Evolutionary conservation across 2,113 vertebrate genomes (phyloP).

Genomic region (Pelvicachromis taeniatus): DNA sequence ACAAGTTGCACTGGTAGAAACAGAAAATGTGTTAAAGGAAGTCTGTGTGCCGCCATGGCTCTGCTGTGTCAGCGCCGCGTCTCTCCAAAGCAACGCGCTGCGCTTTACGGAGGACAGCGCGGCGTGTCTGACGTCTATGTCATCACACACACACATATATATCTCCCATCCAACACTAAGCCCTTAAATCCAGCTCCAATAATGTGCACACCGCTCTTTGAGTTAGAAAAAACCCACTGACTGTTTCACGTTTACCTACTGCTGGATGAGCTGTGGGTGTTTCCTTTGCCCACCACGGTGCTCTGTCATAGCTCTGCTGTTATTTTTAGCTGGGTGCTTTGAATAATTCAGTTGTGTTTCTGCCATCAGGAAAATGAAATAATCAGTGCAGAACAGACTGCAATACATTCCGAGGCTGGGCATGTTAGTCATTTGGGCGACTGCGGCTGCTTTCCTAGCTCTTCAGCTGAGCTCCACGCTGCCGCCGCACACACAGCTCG

Average conservation of each 20-base stretch:
- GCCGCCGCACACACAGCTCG: background rate
- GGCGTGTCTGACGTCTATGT: too few species aligned
- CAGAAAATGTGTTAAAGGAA: conserved; percentile 71
- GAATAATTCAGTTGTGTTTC: conserved; percentile 51
- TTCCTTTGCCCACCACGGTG: background rate
- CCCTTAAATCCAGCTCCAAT: conserved; percentile 2
- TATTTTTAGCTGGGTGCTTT: conserved; percentile 47
- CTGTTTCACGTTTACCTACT: background rate
- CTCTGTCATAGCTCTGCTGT: conserved; percentile 14
- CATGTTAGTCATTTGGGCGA: background rate
- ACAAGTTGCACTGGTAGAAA: conserved; percentile 71
- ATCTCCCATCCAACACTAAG: conserved; percentile 2
- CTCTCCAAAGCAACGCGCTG: too few species aligned
- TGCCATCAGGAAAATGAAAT: conserved; percentile 25
- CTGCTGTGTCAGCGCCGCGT: too few species aligned
- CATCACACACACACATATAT: background rate
- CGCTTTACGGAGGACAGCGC: too few species aligned
- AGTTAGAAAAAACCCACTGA: background rate
- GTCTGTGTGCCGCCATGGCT: conserved; percentile 58
- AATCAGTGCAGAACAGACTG: background rate
- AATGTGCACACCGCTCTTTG: background rate
- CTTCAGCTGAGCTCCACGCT: too few species aligned
- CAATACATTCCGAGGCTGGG: background rate
- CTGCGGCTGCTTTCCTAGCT: too few species aligned
- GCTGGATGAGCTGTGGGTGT: background rate